Evolutionary conservation across 2,888 invertebrate species (phyloP).

Genomic region (Tenodera sinensis): DNA sequence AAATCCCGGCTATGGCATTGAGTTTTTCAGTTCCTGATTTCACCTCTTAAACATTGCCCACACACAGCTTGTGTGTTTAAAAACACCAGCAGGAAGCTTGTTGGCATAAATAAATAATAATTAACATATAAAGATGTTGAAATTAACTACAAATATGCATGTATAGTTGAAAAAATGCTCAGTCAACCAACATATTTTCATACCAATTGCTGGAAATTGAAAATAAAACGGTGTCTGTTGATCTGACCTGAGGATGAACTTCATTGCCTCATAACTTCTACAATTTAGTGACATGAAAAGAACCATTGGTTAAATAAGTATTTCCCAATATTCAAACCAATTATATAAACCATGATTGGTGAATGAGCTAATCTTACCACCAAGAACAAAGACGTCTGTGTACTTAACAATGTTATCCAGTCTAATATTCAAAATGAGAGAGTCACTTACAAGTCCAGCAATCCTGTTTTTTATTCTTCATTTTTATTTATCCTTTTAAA

Average conservation of each 20-base stretch:
- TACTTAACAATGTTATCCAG: conserved; percentile 10
- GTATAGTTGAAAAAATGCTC: neutral
- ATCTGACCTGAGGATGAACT: neutral
- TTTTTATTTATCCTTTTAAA: no score
- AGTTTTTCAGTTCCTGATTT: no score
- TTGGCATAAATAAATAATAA: no score
- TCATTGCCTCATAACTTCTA: conserved; percentile 9
- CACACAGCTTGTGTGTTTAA: no score
- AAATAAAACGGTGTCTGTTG: neutral
- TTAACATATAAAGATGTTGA: neutral
- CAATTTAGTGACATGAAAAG: conserved; percentile 16
- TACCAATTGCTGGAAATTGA: neutral
- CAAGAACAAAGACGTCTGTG: neutral
- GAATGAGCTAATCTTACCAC: neutral
- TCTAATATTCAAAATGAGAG: conserved; percentile 14
- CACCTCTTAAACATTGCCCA: no score
- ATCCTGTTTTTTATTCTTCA: no score
- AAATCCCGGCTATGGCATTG: no score
- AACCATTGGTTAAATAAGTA: conserved; percentile 22
- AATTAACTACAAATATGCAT: neutral
- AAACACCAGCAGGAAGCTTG: no score
- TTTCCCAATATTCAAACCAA: conserved; percentile 17
- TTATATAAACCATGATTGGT: neutral
- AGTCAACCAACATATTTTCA: no score
- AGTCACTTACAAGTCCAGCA: conserved; percentile 23